Evolutionary conservation across 2,113 vertebrate species (phyloP), one percentile per base, ranked within the genome.

Genomic region (Climacteris rufus): DNA sequence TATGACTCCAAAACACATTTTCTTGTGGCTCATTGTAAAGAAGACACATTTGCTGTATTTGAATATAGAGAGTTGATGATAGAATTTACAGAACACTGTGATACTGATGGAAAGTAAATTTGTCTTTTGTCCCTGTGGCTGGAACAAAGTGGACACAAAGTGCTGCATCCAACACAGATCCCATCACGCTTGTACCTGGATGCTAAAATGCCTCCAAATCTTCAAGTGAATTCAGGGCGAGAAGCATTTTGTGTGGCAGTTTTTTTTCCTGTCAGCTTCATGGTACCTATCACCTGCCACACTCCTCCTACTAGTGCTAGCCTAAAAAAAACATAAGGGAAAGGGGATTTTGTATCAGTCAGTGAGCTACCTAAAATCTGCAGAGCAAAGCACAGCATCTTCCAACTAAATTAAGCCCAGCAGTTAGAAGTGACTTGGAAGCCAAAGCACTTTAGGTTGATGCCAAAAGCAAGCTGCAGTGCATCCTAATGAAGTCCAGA

Each of bases 371-470:
- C 35, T 61, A 61, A 79, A 94, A 66, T 19, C 24, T 22, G 17
- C 1, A 5, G 5, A 88, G 30, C 16, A 71, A 69, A 54, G 40
- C 30, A 61, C 12, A 81, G 1, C 21, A 59, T 42, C 39, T 47
- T 77, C 37, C 30, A 86, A 39, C 85, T 31, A 69, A 85, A 65
- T 17, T 30, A 66, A 88, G 65, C 4, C 17, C 27, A 4, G 42
- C 21, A 44, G n/a, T 47, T 56, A 56, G 44, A 53, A 89, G 22
- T 49, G 33, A 25, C 23, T 79, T 77, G 50, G 78, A 78, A 94
- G 42, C 3, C 54, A 77, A 64, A 65, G 10, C 4, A 10, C 0
- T 0, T 6, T 8, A 90, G 10, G 4, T 10, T 37, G 56, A 56
- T 4, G 7, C 4, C 75, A 74, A 65, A 91, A 59, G 37, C 45